Conservation (phyloP, 2,888 invertebrate species). For the Hololepta plana region DNA sequence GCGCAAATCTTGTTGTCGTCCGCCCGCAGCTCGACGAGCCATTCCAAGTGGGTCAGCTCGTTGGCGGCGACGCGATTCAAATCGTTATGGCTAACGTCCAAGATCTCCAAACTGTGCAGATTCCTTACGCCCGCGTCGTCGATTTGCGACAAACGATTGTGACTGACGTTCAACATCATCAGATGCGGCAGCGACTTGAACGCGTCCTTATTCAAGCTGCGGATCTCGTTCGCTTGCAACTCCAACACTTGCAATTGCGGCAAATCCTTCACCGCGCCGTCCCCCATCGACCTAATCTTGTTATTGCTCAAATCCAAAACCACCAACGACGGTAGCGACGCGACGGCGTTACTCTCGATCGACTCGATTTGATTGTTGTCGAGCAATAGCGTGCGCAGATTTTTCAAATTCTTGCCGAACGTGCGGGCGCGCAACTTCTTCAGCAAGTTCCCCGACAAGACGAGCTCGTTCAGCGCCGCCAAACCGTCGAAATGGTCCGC, state of each 20-base stretch:
- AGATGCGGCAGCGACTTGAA: constrained; percentile 64
- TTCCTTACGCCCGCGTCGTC: constrained; percentile 58
- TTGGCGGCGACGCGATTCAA: constrained; percentile 43
- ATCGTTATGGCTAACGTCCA: constrained; percentile 69
- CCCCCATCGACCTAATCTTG: constrained; percentile 55
- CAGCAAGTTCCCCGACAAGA: constrained; percentile 57
- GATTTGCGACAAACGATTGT: constrained; percentile 57
- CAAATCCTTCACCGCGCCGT: constrained; percentile 56
- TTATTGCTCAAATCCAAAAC: constrained; percentile 42
- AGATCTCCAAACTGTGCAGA: constrained; percentile 60
- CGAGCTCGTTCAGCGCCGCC: constrained; percentile 48
- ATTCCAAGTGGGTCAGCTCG: constrained; percentile 60
- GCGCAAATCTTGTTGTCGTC: constrained; percentile 70
- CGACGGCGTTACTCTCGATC: constrained; percentile 54
- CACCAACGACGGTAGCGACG: constrained; percentile 48
- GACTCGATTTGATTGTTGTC: constrained; percentile 64
- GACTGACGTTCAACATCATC: constrained; percentile 65
- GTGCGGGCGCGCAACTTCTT: constrained; percentile 49
- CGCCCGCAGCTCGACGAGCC: constrained; percentile 72
- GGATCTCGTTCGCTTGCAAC: constrained; percentile 53
- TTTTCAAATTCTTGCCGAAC: constrained; percentile 50
- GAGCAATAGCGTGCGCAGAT: constrained; percentile 56
- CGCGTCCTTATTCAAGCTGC: constrained; percentile 45
- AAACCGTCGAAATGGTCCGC: constrained; percentile 51
- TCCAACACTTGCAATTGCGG: constrained; percentile 56